Evolutionary conservation across 2,797 vertebrate genomes (phyloP).

Genomic region (Pelobates cultripes): DNA sequence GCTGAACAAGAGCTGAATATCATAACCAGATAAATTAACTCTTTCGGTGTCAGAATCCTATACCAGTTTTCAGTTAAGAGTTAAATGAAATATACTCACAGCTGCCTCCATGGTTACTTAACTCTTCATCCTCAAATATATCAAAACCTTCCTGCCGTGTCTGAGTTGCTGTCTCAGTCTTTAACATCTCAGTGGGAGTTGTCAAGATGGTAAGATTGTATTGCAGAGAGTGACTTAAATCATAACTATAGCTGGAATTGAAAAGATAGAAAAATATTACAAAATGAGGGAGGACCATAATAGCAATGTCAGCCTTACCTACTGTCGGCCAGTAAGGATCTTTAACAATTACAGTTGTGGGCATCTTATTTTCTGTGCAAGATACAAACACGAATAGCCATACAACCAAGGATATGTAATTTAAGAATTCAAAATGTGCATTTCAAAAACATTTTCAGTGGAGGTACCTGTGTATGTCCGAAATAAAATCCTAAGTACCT

Average conservation of each 20-base stretch:
- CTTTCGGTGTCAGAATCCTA: too few relatives aligned
- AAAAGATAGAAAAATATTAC: slow-evolving; percentile 19
- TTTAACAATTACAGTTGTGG: too few relatives aligned
- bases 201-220: slow-evolving; percentile 91
- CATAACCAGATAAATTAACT: too few relatives aligned
- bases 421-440: too few relatives aligned
- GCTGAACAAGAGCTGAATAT: too few relatives aligned
- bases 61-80: neutral
- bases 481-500: too few relatives aligned
- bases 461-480: too few relatives aligned
- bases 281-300: neutral
- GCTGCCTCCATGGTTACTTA: slow-evolving; percentile 83
- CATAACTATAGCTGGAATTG: slow-evolving; percentile 92
- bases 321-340: neutral
- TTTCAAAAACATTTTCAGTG: too few relatives aligned
- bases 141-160: slow-evolving; percentile 90
- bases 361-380: too few relatives aligned
- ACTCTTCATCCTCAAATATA: slow-evolving; percentile 97
- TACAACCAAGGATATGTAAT: too few relatives aligned
- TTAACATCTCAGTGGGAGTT: slow-evolving; percentile 82
- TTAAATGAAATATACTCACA: slow-evolving; percentile 63
- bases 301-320: neutral
- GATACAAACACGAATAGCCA: too few relatives aligned
- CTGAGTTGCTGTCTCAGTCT: slow-evolving; percentile 74
- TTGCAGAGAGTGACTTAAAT: slow-evolving; percentile 95